Conservation (phyloP, 2,888 invertebrate species). For the Eupeodes latifasciatus region DNA sequence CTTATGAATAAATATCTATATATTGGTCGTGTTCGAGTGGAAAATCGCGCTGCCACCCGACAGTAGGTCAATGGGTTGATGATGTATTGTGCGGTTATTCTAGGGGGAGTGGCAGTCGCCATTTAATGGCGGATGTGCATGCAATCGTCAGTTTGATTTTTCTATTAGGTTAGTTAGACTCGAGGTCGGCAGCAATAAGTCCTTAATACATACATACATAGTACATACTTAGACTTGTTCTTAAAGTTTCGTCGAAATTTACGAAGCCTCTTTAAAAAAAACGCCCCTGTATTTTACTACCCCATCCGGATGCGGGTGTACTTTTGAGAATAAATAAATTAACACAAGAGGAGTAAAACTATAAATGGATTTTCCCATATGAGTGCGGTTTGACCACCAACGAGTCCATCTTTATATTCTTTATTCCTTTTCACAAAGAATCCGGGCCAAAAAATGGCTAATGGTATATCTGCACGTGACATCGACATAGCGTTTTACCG, state of each 20-base stretch:
- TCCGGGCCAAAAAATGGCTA: conserved; percentile 56
- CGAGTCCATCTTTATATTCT: conserved; percentile 39
- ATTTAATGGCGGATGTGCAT: conserved; percentile 77
- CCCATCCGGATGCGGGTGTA: background rate
- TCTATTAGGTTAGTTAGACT: conserved; percentile 58
- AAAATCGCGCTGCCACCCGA: conserved; percentile 60
- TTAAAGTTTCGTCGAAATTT: conserved; percentile 35
- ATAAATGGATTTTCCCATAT: conserved; percentile 26
- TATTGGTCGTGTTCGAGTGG: conserved; percentile 67
- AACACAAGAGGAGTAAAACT: conserved; percentile 39
- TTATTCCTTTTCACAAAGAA: background rate
- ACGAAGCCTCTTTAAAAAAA: conserved; percentile 23
- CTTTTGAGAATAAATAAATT: conserved; percentile 65
- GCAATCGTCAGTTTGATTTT: conserved; percentile 76
- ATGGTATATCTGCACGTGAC: conserved; percentile 75
- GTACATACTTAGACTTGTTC: background rate
- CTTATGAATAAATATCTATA: conserved; percentile 27
- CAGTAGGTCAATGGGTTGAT: conserved; percentile 75
- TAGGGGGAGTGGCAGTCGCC: conserved; percentile 61
- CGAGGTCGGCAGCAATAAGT: conserved; percentile 5
- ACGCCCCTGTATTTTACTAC: background rate
- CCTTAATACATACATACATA: background rate
- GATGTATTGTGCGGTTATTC: conserved; percentile 55
- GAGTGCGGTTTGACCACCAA: conserved; percentile 46
- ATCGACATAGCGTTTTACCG: conserved; percentile 35